Evolutionary conservation across 2,888 invertebrate genomes (phyloP).

Genomic region (Dilophus febrilis): DNA sequence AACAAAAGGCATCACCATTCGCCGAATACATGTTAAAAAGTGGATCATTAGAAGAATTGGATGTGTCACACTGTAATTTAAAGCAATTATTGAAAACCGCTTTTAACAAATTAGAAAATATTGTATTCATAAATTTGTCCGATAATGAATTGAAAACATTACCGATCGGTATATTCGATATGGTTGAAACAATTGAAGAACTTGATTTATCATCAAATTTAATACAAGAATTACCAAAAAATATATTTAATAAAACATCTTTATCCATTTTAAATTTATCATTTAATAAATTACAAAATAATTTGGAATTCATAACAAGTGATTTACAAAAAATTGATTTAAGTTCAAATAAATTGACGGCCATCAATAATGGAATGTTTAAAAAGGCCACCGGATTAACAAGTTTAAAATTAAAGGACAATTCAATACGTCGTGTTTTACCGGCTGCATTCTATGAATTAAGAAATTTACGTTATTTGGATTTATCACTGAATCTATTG

Average conservation of each 20-base stretch:
- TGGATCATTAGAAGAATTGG: constrained; percentile 49
- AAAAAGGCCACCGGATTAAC: constrained; percentile 43
- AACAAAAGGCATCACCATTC: constrained; percentile 12
- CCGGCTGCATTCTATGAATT: constrained; percentile 50
- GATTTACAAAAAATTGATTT: constrained; percentile 50
- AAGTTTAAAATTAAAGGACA: constrained; percentile 49
- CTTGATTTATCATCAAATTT: constrained; percentile 55
- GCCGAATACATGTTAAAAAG: constrained; percentile 30
- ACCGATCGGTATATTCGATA: constrained; percentile 35
- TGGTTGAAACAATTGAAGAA: constrained; percentile 47
- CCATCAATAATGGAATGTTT: constrained; percentile 47
- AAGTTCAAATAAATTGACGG: constrained; percentile 47
- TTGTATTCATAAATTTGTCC: constrained; percentile 49
- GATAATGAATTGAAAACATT: constrained; percentile 44
- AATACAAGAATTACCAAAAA: constrained; percentile 41
- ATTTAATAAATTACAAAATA: constrained; percentile 46
- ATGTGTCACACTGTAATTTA: constrained; percentile 51
- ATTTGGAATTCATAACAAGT: constrained; percentile 41
- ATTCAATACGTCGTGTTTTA: constrained; percentile 49
- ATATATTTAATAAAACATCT: constrained; percentile 48
- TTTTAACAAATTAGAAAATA: constrained; percentile 44
- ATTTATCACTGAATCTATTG: constrained; percentile 55
- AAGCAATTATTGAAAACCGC: constrained; percentile 43
- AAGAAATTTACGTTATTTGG: constrained; percentile 47
- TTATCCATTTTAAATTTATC: constrained; percentile 50